Conservation (phyloP, 2,888 invertebrate species). For the Eustalomyia histrio region DNA sequence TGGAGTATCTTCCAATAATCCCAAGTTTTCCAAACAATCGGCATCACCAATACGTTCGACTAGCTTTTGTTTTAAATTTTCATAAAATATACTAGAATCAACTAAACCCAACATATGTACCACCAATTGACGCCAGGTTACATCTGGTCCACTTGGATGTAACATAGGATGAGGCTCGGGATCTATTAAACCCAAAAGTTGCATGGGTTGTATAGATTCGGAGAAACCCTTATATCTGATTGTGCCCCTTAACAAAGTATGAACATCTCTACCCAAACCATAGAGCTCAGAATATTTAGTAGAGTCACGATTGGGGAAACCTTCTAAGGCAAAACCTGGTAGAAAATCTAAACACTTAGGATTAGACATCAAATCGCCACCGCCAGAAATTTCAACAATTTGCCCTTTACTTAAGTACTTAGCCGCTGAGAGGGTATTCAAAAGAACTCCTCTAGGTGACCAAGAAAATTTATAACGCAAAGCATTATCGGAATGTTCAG, state of each 20-base stretch:
- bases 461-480: slow-evolving; percentile 96
- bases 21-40: slow-evolving; percentile 90
- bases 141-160: slow-evolving; percentile 96
- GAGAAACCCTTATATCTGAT: slow-evolving; percentile 95
- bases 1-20: slow-evolving; percentile 90
- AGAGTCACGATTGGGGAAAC: slow-evolving; percentile 98
- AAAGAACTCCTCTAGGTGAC: slow-evolving; percentile 95
- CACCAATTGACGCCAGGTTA: slow-evolving; percentile 96
- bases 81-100: slow-evolving; percentile 93
- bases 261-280: slow-evolving; percentile 89
- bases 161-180: slow-evolving; percentile 91
- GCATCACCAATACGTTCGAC: slow-evolving; percentile 89
- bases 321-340: slow-evolving; percentile 97
- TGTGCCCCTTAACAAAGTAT: slow-evolving; percentile 95
- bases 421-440: slow-evolving; percentile 94
- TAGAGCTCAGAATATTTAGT: slow-evolving; percentile 92
- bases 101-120: slow-evolving; percentile 91
- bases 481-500: slow-evolving; percentile 96
- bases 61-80: slow-evolving; percentile 92
- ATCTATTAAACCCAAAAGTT: slow-evolving; percentile 92
- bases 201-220: slow-evolving; percentile 92
- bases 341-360: slow-evolving; percentile 91
- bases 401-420: slow-evolving; percentile 91
- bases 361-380: slow-evolving; percentile 93
- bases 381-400: slow-evolving; percentile 92